Evolutionary conservation across 1,140 invertebrate species (phyloP).

Genomic region (Zaprionus gabonicus): DNA sequence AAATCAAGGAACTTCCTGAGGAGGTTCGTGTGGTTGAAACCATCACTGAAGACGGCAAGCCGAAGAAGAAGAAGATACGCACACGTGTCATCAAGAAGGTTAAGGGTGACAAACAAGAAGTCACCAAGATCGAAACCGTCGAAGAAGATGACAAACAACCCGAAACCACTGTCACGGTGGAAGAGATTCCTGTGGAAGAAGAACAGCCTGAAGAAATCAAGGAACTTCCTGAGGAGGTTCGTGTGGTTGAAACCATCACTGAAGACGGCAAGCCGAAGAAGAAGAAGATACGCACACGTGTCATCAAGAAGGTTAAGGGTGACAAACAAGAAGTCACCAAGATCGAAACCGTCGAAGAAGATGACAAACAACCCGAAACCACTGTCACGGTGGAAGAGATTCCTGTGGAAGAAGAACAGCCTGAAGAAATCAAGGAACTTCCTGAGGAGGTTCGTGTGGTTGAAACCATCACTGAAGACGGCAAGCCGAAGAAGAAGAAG

Average conservation of each 20-base stretch:
- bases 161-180: conserved; percentile 64
- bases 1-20: conserved; percentile 35
- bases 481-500: conserved; percentile 37
- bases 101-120: conserved; percentile 72
- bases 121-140: conserved; percentile 80
- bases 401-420: conserved; percentile 30
- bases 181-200: conserved; percentile 47
- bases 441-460: conserved; percentile 38
- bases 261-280: conserved; percentile 31
- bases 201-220: conserved; percentile 31
- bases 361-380: conserved; percentile 77
- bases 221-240: conserved; percentile 38
- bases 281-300: conserved; percentile 59
- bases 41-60: conserved; percentile 19
- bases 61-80: conserved; percentile 47
- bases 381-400: conserved; percentile 61
- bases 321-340: conserved; percentile 76
- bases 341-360: conserved; percentile 84
- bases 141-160: conserved; percentile 83
- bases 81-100: conserved; percentile 71
- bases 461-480: conserved; percentile 24
- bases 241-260: conserved; percentile 22
- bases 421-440: conserved; percentile 34
- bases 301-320: conserved; percentile 73
- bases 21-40: conserved; percentile 30